Percentiles rank a stretch among this genome's conserved stretches.
Evolutionary conservation across 2,888 invertebrate genomes (phyloP).

Genomic region (Spicauda simplicius): DNA sequence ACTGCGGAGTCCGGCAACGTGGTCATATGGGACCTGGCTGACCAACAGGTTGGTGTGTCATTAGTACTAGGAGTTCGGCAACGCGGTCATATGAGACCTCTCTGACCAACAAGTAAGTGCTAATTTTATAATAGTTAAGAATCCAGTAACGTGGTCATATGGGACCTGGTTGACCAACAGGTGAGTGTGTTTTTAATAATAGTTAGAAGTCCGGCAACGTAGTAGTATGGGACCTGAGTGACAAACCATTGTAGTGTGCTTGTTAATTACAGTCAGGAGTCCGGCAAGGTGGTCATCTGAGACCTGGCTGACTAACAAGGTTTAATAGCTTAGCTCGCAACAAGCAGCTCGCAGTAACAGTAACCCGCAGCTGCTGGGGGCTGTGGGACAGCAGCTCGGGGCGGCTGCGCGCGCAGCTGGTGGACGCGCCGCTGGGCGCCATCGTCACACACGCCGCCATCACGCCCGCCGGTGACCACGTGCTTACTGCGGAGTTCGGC

Average conservation of each 20-base stretch:
- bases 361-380: slow-evolving; percentile 97
- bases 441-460: slow-evolving; percentile 97
- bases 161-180: slow-evolving; percentile 84
- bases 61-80: too few relatives aligned
- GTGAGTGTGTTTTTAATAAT: too few relatives aligned
- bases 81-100: too few relatives aligned
- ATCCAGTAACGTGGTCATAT: slow-evolving; percentile 95
- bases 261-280: too few relatives aligned
- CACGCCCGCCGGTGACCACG: slow-evolving; percentile 91
- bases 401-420: slow-evolving; percentile 92
- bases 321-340: slow-evolving; percentile 92
- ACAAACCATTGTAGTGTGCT: too few relatives aligned
- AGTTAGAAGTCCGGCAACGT: too few relatives aligned
- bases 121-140: too few relatives aligned
- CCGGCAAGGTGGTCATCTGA: slow-evolving; percentile 96
- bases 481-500: too few relatives aligned
- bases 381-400: slow-evolving; percentile 97
- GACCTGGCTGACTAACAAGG: slow-evolving; percentile 76
- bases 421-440: slow-evolving; percentile 96
- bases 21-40: slow-evolving; percentile 91
- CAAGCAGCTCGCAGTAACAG: slow-evolving; percentile 93
- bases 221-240: too few relatives aligned
- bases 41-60: too few relatives aligned
- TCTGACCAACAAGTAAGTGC: too few relatives aligned
- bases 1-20: slow-evolving; percentile 97